A percentile compares a stretch with the other conserved stretches of the same genome.
These are phyloP conservation scores for Conops quadrifasciatus DNA, from an alignment of 2,888 invertebrate species.

Conservation along the genomic window DNA sequence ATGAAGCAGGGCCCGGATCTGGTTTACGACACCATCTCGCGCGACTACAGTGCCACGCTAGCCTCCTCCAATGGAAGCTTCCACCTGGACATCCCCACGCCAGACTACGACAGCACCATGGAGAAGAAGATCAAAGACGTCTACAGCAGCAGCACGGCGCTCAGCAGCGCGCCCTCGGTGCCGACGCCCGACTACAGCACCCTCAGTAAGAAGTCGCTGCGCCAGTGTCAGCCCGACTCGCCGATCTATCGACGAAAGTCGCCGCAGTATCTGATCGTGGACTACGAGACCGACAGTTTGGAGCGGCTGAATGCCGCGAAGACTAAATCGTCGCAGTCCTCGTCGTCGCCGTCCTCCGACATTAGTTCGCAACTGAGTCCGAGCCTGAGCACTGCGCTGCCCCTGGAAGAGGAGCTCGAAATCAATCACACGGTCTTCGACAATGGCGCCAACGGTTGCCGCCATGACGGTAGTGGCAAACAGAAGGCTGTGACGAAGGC, in stretches of 20 bases:
- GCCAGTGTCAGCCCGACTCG: conserved; percentile 64
- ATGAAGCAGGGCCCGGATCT: conserved; percentile 70
- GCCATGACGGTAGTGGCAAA: conserved; percentile 57
- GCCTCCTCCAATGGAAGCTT: conserved; percentile 40
- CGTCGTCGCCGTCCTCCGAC: conserved; percentile 71
- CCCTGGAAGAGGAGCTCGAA: conserved; percentile 82
- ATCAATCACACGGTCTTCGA: conserved; percentile 78
- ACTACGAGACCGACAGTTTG: conserved; percentile 79
- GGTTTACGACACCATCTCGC: conserved; percentile 73
- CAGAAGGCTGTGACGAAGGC: conserved; percentile 51
- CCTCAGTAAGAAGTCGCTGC: conserved; percentile 60
- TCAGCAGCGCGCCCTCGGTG: conserved; percentile 62
- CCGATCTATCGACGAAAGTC: conserved; percentile 63
- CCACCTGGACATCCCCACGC: conserved; percentile 61
- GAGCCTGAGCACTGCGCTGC: conserved; percentile 76
- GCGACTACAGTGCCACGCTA: conserved; percentile 55
- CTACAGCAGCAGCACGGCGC: conserved; percentile 58
- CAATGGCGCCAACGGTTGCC: conserved; percentile 58
- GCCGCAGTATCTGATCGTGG: conserved; percentile 67
- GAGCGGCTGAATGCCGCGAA: conserved; percentile 71
- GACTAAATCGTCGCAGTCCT: conserved; percentile 61
- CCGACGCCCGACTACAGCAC: conserved; percentile 66
- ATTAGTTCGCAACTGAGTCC: conserved; percentile 76
- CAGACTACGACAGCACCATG: conserved; percentile 65
- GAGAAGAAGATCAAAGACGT: conserved; percentile 63